Evolutionary conservation across 2,888 invertebrate genomes (phyloP), one percentile per base, ranked within the genome.

Genomic region (Drosophila barbarae): DNA sequence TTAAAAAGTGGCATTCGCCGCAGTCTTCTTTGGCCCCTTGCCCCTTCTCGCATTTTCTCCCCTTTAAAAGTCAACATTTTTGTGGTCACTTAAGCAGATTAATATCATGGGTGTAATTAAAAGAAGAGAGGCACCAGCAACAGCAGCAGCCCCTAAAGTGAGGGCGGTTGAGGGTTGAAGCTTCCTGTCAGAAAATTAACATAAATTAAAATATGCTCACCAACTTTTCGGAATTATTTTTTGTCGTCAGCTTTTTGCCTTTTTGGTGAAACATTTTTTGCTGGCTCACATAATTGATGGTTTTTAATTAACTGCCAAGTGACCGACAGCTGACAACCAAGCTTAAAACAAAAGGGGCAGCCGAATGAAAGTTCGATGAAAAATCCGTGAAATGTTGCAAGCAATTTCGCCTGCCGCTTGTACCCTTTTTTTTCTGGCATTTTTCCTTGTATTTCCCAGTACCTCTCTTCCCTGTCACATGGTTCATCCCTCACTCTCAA

Each of bases 61-160:
- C 34, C 34, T 39, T 65, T 35, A 42, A 73, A 73, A 84, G 81
- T 81, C 84, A 78, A 84, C 81, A 82, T 84, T 84, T 84, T 84
- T 82, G 84, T 84, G 81, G 81, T 77, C 81, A 84, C 81, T 82
- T 82, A 82, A 82, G 81, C 84, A 84, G 81, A 82, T 82, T 82
- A 82, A 82, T 84, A 84, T 78, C 81, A 78, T 73, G 81, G 75
- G 69, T 74, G 77, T 82, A 84, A 81, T 84, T 76, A 81, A 81
- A 83, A 80, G 71, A 83, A 80, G 32, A 21, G 30, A 18, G 18
- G 8, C 15, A n/a, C 9, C 28, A 18, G 78, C 64, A 63, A 64
- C 69, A 12, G 10, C 30, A 13, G 78, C 68, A 63, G 68, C 70
- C 23, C 59, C 7, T 32, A 35, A 42, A 38, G 49, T 21, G 26